phyloP scores from a whole-genome alignment of 2,888 invertebrate genomes.

The Ophion obscuratus region DNA sequence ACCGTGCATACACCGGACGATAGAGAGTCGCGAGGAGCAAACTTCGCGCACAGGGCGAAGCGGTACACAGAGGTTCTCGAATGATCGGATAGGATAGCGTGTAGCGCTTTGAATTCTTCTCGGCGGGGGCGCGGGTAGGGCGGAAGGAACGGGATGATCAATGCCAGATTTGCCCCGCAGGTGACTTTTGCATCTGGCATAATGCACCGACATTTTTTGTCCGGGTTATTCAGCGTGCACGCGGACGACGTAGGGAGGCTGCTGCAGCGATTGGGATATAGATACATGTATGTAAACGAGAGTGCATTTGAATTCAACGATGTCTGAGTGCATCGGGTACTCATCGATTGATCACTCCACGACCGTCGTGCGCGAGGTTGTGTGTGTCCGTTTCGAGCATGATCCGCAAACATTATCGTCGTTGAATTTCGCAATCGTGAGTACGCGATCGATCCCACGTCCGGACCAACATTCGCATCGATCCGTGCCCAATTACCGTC shows the following conservation, averaged over 20 bases:
- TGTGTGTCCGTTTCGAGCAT: conserved; percentile 33
- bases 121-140: not conserved
- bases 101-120: conserved; percentile 37
- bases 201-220: conserved; percentile 63
- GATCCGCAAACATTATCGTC: conserved; percentile 60
- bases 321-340: conserved; percentile 52
- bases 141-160: conserved; percentile 50
- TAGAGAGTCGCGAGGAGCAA: no score
- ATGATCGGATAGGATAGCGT: conserved; percentile 47
- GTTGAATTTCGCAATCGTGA: conserved; percentile 60
- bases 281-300: not conserved
- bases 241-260: conserved; percentile 12
- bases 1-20: no score
- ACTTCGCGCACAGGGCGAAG: not conserved
- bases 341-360: conserved; percentile 58
- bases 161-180: conserved; percentile 61
- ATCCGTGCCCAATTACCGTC: conserved; percentile 18
- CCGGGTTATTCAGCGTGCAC: conserved; percentile 42
- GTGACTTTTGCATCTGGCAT: conserved; percentile 67
- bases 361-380: conserved; percentile 41
- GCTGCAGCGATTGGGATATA: not conserved
- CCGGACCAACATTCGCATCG: not conserved
- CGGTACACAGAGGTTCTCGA: conserved; percentile 9
- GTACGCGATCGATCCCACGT: conserved; percentile 29
- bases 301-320: conserved; percentile 2